Base-by-base conservation (phyloP, 1,140 invertebrate species). In the Battus philenor region DNA sequence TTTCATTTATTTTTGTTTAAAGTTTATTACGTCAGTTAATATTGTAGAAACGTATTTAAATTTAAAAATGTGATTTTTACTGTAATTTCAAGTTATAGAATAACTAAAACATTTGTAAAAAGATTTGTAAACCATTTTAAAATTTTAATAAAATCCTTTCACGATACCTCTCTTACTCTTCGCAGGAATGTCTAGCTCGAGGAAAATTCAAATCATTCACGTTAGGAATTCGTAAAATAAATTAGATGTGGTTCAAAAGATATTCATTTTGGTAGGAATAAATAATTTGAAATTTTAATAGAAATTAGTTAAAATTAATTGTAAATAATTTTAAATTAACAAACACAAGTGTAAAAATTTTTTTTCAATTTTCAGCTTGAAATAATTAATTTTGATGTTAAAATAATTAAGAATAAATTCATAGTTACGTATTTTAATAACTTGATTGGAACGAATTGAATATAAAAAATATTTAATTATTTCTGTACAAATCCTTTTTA, bases 171-270 rank as follows among this genome's bases (percentile, higher is more conserved):
- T 30, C 12, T 30, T 11, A 30, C 29, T 9, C 12, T 11, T 30
- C 9, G 12, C 10, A 9, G 11, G n/a, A 30, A 30, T 30, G 9
- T 30, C 29, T 30, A 30, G 12, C 9, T 30, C 9, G 11, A 11
- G 9, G 4, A 30, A 30, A 30, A 30, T 30, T 30, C n/a, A 30
- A 30, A 12, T 30, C 29, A 11, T 6, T 30, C 18, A 30, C 9
- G 12, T 30, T 30, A 30, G 18, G 29, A 30, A 11, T 30, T 30
- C 12, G 29, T 4, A 11, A 30, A 30, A 30, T 11, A 30, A 30
- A 30, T 30, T 30, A 11, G 29, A 30, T 11, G 6, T 5, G 12
- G 9, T 11, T 12, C 5, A 11, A 20, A 2, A 6, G 6, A 20
- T 20, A 20, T 6, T 20, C 2, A 6, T 3, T 20, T 3, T 20